Conservation (phyloP, 2,113 vertebrate genomes). For the Callipepla californica region DNA sequence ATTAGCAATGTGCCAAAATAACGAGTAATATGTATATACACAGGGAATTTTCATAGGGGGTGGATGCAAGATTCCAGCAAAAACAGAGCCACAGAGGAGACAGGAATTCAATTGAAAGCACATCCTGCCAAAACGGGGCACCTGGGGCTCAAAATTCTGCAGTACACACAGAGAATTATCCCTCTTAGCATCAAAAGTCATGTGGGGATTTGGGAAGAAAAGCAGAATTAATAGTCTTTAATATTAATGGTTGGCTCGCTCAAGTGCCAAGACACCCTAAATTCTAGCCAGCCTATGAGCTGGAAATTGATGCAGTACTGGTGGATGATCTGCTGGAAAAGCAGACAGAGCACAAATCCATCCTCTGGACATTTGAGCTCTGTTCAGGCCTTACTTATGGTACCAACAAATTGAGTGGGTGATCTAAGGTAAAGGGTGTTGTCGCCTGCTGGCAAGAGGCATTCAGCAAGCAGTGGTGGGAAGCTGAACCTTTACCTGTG, state of each 20-base stretch:
- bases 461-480: background rate
- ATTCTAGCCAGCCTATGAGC: background rate
- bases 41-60: background rate
- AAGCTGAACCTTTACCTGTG: background rate
- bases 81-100: background rate
- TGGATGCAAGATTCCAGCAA: background rate
- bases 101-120: background rate
- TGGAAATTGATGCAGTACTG: background rate
- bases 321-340: background rate
- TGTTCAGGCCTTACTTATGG: background rate
- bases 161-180: background rate
- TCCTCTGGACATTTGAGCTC: background rate
- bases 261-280: background rate
- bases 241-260: background rate
- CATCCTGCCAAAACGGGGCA: background rate
- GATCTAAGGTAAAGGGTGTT: too few relatives aligned
- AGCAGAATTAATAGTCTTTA: background rate
- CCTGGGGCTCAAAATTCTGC: background rate
- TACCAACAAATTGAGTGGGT: background rate
- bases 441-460: background rate
- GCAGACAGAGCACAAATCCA: background rate
- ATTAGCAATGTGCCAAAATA: background rate
- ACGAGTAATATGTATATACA: background rate
- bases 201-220: background rate
- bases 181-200: background rate